A percentile compares a stretch with the other conserved stretches of the same genome.
These are phyloP conservation scores for Itoplectis maculator DNA, from an alignment of 2,888 invertebrate species.

Conservation along the genomic window DNA sequence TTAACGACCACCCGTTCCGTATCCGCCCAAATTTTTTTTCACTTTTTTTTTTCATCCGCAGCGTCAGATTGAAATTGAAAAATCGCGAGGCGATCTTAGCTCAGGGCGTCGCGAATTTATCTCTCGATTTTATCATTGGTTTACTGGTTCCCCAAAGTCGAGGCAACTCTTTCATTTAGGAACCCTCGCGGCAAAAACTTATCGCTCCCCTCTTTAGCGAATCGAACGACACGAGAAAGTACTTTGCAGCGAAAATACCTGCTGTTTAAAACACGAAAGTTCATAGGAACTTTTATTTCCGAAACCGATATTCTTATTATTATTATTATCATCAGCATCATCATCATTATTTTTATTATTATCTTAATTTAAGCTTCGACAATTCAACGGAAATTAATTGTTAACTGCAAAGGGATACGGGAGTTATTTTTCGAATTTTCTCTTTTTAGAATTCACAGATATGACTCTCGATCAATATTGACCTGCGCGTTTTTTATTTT, in stretches of 20 bases:
- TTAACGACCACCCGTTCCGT: constrained; percentile 19
- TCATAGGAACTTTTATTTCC: background rate
- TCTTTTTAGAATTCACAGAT: too few relatives aligned
- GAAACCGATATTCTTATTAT: too few relatives aligned
- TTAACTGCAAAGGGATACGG: too few relatives aligned
- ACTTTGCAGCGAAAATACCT: background rate
- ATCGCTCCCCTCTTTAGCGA: background rate
- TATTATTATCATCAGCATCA: too few relatives aligned
- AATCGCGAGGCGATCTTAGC: background rate
- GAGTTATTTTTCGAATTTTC: too few relatives aligned
- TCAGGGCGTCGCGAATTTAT: background rate
- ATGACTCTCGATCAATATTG: background rate
- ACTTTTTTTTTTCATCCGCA: background rate
- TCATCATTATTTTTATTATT: too few relatives aligned
- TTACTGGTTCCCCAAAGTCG: background rate
- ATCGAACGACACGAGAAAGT: background rate
- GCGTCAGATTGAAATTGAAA: constrained; percentile 27
- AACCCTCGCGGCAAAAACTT: background rate
- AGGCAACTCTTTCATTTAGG: background rate
- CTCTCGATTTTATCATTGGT: background rate
- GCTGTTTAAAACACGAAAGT: background rate
- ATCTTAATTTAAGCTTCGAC: too few relatives aligned
- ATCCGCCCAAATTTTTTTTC: background rate
- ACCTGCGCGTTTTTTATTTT: background rate
- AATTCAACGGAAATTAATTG: too few relatives aligned